Evolutionary conservation across 2,888 invertebrate genomes (phyloP).

Genomic region (Pyrochroa serraticornis): DNA sequence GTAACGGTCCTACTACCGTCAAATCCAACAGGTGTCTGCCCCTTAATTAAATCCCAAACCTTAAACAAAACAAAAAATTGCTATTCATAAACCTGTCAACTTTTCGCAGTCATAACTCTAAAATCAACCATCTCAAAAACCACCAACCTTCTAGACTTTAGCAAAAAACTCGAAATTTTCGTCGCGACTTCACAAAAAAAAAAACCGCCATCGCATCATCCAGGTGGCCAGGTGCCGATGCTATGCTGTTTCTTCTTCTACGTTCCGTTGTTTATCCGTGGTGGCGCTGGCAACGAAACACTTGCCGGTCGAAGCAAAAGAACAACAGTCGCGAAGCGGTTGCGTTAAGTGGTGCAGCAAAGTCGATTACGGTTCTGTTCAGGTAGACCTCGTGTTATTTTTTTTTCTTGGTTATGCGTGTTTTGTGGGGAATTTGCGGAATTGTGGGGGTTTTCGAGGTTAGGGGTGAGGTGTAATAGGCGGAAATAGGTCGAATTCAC

Average conservation of each 20-base stretch:
- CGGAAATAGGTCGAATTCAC: slow-evolving; percentile 35
- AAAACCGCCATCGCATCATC: too few relatives aligned
- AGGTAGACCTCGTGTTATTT: not conserved
- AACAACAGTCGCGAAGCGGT: not conserved
- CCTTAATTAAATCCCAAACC: too few relatives aligned
- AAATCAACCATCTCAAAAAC: too few relatives aligned
- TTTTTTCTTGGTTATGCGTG: too few relatives aligned
- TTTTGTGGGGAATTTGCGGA: not conserved
- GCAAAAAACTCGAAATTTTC: too few relatives aligned
- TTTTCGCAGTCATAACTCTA: too few relatives aligned
- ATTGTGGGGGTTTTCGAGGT: not conserved
- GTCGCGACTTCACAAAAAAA: too few relatives aligned
- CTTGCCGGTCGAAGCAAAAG: slow-evolving; percentile 38
- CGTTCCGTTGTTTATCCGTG: slow-evolving; percentile 40
- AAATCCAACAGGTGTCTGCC: too few relatives aligned
- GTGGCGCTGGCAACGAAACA: slow-evolving; percentile 47
- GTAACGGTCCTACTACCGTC: too few relatives aligned
- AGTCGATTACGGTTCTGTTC: slow-evolving; percentile 31
- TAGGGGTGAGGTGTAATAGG: slow-evolving; percentile 4
- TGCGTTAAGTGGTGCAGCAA: not conserved
- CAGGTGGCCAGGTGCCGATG: not conserved
- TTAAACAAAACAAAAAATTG: too few relatives aligned
- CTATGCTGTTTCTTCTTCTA: slow-evolving; percentile 21
- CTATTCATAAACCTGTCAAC: too few relatives aligned
- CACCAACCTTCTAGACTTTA: too few relatives aligned